Evolutionary conservation across 2,888 invertebrate genomes (phyloP).

Genomic region (Ectropis crepuscularia): DNA sequence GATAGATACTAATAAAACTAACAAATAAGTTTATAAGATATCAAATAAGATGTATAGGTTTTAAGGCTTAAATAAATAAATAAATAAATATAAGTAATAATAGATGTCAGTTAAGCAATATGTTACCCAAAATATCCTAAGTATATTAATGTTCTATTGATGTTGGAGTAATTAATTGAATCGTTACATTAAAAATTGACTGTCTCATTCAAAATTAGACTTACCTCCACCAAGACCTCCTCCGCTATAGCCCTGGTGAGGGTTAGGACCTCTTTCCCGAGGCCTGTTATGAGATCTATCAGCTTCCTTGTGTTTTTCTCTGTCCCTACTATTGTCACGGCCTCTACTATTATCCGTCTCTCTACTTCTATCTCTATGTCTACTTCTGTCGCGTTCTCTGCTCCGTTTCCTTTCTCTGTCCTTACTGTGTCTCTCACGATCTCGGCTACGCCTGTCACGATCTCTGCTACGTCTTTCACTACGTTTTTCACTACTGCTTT

Average conservation of each 20-base stretch:
- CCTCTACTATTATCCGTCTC: constrained; percentile 27
- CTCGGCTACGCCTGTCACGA: constrained; percentile 36
- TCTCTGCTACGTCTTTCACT: constrained; percentile 41
- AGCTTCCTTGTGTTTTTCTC: constrained; percentile 23
- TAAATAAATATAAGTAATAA: no score
- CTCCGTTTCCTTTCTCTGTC: constrained; percentile 37
- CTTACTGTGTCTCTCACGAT: constrained; percentile 32
- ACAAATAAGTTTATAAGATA: no score
- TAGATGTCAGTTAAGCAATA: no score
- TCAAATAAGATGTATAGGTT: no score
- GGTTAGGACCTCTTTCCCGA: constrained; percentile 54
- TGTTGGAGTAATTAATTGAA: no score
- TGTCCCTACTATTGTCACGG: constrained; percentile 36
- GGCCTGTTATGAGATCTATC: constrained; percentile 36
- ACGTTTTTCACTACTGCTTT: constrained; percentile 28
- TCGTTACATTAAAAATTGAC: no score
- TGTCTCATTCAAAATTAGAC: constrained; percentile 2
- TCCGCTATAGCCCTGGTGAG: constrained; percentile 55
- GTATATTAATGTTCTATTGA: no score
- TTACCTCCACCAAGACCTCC: constrained; percentile 68
- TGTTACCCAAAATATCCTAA: no score
- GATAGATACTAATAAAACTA: no score
- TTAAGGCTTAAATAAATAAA: no score
- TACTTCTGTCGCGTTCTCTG: constrained; percentile 13
- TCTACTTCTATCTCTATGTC: constrained; percentile 15